A percentile compares a stretch with the other conserved stretches of the same genome.
phyloP scores from a whole-genome alignment of 2,797 vertebrate genomes.

The Rhodeus uyekii region DNA sequence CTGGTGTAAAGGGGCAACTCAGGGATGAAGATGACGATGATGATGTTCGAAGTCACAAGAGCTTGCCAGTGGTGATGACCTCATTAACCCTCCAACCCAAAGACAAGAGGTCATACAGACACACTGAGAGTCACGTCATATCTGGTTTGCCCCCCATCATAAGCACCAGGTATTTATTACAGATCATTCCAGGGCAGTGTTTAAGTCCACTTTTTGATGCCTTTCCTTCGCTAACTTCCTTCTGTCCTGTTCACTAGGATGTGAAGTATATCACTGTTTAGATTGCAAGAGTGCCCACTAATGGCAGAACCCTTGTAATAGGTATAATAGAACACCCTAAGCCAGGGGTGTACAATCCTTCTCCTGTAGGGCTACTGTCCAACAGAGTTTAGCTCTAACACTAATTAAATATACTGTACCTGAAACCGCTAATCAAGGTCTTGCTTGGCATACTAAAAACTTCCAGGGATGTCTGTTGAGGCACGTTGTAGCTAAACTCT shows the following conservation, averaged over 20 bases:
- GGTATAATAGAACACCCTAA: not conserved
- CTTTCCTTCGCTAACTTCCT: not conserved
- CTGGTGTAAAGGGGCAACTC: constrained; percentile 19
- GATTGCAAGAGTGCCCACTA: not conserved
- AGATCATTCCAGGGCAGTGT: not conserved
- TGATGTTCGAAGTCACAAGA: constrained; percentile 59
- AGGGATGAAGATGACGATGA: constrained; percentile 56
- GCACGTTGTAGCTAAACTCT: not conserved
- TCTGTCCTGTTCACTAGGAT: not conserved
- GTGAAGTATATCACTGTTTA: not conserved
- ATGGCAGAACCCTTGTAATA: not conserved
- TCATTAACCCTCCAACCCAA: constrained; percentile 29
- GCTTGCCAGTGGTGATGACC: constrained; percentile 51
- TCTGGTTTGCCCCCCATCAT: constrained; percentile 44
- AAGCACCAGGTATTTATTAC: constrained; percentile 48
- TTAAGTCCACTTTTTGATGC: not conserved
- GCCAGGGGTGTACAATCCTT: not conserved
- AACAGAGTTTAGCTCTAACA: not conserved
- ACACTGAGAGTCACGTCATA: constrained; percentile 19
- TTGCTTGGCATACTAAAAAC: not conserved
- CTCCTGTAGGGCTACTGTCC: not conserved
- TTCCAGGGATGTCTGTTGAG: not conserved
- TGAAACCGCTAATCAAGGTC: not conserved
- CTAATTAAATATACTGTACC: not conserved
- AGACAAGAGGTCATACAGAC: constrained; percentile 47